phyloP scores from a whole-genome alignment of 2,113 vertebrate species.

The Peromyscus polionotus region DNA sequence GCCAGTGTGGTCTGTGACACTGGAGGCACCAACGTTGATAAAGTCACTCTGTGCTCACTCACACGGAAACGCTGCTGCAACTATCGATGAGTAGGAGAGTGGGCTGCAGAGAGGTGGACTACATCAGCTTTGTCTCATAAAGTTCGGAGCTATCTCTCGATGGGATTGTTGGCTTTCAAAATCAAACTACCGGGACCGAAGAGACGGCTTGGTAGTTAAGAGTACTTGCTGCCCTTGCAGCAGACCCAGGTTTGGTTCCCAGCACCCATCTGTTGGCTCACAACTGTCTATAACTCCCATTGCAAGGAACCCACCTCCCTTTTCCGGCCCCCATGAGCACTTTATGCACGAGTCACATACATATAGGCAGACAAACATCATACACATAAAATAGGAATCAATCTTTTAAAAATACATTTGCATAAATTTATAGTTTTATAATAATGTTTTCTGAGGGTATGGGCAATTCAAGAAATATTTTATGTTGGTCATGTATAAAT shows the following conservation, averaged over 20 bases:
- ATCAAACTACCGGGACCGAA: background rate
- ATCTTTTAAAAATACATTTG: background rate
- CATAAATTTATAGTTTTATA: background rate
- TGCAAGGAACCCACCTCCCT: background rate
- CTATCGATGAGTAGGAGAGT: background rate
- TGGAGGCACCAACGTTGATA: background rate
- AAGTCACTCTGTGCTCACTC: background rate
- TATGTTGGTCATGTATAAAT: background rate
- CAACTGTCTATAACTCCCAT: background rate
- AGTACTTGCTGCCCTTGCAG: background rate
- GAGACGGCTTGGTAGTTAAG: background rate
- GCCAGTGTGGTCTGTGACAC: background rate
- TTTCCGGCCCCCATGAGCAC: background rate
- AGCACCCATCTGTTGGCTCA: background rate
- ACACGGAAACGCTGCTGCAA: background rate
- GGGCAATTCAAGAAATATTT: background rate
- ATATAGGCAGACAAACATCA: background rate
- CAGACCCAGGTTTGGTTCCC: background rate
- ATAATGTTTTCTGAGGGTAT: background rate
- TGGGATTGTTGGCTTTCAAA: slow-evolving; percentile 13
- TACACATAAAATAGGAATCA: background rate
- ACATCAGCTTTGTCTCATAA: background rate
- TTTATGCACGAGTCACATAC: background rate
- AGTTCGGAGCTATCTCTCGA: background rate
- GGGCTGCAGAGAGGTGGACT: background rate